These are phyloP conservation scores for Plectropomus leopardus DNA, from an alignment of 2,113 vertebrate genomes.

Conservation along the genomic window DNA sequence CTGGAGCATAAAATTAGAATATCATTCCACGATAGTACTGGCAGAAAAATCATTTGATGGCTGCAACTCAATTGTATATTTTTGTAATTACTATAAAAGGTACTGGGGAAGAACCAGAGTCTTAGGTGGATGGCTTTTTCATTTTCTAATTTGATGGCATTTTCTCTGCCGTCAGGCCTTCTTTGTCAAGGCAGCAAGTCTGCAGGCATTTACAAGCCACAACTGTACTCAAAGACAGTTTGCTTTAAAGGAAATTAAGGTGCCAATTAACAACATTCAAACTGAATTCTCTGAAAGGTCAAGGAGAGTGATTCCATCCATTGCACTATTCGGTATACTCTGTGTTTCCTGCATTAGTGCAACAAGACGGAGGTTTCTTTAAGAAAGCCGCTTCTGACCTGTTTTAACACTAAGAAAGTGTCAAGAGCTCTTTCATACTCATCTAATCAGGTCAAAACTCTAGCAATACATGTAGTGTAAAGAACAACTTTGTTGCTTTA, in stretches of 20 bases:
- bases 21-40: conserved; percentile 59
- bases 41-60: conserved; percentile 69
- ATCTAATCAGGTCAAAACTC: neutral
- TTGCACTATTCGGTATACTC: conserved; percentile 26
- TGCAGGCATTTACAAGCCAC: conserved; percentile 56
- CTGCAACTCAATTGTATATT: conserved; percentile 74
- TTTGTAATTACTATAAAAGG: conserved; percentile 83
- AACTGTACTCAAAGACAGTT: conserved; percentile 38
- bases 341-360: too few species aligned
- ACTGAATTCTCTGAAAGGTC: conserved; percentile 47
- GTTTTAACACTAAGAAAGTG: neutral
- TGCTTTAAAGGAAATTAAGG: conserved; percentile 64
- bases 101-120: conserved; percentile 72
- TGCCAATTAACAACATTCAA: conserved; percentile 64
- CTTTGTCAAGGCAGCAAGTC: conserved; percentile 69
- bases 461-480: too few species aligned
- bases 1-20: conserved; percentile 79
- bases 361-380: neutral
- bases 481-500: too few species aligned
- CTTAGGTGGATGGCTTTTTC: conserved; percentile 73
- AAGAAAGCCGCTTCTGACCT: neutral
- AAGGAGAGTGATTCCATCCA: conserved; percentile 50
- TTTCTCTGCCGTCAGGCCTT: conserved; percentile 66
- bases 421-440: conserved; percentile 16
- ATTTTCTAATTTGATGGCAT: conserved; percentile 77